Evolutionary conservation across 2,888 invertebrate genomes (phyloP), one percentile per base, ranked within the genome.

Genomic region (Ptilodon capucinus): DNA sequence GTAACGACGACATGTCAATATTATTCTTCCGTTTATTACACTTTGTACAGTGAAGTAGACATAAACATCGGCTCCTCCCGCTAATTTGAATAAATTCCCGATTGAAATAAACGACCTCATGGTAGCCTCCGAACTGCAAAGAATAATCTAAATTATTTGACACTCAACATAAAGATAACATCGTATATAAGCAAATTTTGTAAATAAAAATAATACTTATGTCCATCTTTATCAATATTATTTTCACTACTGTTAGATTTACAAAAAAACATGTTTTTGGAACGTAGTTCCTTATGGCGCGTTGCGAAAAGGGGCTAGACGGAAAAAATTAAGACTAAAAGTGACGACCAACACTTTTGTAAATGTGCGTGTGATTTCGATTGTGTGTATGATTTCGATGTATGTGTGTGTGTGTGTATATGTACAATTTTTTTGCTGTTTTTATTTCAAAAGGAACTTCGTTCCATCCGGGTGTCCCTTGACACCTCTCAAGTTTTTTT

Each of bases 51-150:
- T 42, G 48, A 43, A 57, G 46, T 57, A 52, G 51, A 54, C 46
- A 62, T 59, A 67, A 69, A 64, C 61, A 63, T 53, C 38, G 40
- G 32, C 42, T 44, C 48, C 25, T 47, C 57, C 62, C 45, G 47
- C 47, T 64, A 51, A 76, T 79, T 78, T 77, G 57, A 79, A 79
- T 79, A 74, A 75, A 75, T 67, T 69, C 45, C 44, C 58, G 57
- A 71, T 76, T 65, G 51, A 69, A 68, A 66, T 69, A 64, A 68
- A 60, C 44, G 36, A 54, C 54, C 40, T 50, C 48, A 43, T 54
- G 51, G 53, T 60, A 46, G 59, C 63, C 53, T 49, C 34, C 54
- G 45, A 59, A 57, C 51, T 59, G 61, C 51, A 60, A 64, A 66
- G 61, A 64, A 61, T 59, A 66, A 57, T 60, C 56, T 69, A 59